Percentiles rank a stretch among this genome's conserved stretches.
Conservation (phyloP, 2,797 vertebrate species). For the Ambastaia sidthimunki region DNA sequence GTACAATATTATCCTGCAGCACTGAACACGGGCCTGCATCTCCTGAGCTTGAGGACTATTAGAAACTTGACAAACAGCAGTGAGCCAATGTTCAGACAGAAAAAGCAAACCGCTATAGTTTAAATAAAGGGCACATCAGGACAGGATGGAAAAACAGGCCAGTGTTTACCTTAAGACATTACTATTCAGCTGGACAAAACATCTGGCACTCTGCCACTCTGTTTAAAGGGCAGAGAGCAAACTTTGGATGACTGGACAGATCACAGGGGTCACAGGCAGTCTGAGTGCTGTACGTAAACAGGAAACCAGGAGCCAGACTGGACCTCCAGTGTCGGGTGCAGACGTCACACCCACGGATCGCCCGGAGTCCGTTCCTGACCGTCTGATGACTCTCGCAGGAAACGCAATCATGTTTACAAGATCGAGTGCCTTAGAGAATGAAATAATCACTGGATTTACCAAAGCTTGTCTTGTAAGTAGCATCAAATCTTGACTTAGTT, state of each 20-base stretch:
- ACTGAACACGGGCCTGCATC: not conserved
- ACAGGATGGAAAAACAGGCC: conserved; percentile 18
- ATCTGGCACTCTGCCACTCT: conserved; percentile 7
- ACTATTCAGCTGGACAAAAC: conserved; percentile 28
- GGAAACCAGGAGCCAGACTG: not conserved
- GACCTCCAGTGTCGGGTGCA: not conserved
- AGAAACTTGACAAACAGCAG: not conserved
- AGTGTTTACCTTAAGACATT: conserved; percentile 42
- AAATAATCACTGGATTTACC: not conserved
- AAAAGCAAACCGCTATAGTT: not conserved
- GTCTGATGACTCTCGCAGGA: not conserved
- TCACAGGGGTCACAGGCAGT: conserved; percentile 36
- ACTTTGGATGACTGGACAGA: conserved; percentile 29
- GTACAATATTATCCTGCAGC: not conserved
- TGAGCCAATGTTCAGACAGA: not conserved
- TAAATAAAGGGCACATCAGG: conserved; percentile 28
- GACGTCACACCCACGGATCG: not conserved
- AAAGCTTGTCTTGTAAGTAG: not conserved
- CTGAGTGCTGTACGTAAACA: not conserved
- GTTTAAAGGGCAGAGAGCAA: conserved; percentile 41
- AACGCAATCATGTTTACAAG: not conserved
- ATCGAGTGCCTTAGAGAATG: not conserved
- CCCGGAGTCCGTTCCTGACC: not conserved
- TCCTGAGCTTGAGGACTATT: not conserved
- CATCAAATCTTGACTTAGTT: not conserved